Conservation (phyloP, 23 tunicate species). For the Halocynthia roretzi region DNA sequence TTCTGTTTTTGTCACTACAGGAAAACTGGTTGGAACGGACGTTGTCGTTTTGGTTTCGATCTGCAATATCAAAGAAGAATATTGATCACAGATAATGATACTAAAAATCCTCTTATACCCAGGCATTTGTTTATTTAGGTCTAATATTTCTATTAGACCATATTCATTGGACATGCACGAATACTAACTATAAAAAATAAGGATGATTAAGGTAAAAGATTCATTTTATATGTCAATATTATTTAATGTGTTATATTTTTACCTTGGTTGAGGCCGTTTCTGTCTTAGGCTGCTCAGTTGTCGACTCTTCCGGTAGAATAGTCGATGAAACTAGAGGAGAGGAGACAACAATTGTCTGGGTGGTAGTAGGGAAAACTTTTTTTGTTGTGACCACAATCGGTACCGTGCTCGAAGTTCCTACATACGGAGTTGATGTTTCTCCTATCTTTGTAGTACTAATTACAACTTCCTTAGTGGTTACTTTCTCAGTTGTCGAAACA, state of each 20-base stretch:
- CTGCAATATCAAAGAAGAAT: no score
- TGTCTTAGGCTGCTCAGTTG: not conserved
- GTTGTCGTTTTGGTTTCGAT: no score
- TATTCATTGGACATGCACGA: not conserved
- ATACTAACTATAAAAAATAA: not conserved
- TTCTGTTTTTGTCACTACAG: no score
- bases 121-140: no score
- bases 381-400: conserved; percentile 31
- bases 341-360: not conserved
- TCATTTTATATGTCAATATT: not conserved
- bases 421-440: not conserved
- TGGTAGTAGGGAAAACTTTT: conserved; percentile 18
- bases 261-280: not conserved
- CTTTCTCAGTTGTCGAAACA: conserved; percentile 33
- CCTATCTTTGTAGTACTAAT: conserved; percentile 10
- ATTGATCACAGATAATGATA: no score
- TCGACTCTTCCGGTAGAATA: not conserved
- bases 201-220: not conserved
- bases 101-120: no score
- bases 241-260: no score
- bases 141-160: no score
- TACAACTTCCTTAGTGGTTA: conserved; percentile 34
- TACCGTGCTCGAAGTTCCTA: not conserved
- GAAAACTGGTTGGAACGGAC: no score
- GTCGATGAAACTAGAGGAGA: not conserved